A percentile compares a stretch with the other conserved stretches of the same genome.
These are phyloP conservation scores for Lutraria lutraria DNA, from an alignment of 2,888 invertebrate species.

Conservation along the genomic window DNA sequence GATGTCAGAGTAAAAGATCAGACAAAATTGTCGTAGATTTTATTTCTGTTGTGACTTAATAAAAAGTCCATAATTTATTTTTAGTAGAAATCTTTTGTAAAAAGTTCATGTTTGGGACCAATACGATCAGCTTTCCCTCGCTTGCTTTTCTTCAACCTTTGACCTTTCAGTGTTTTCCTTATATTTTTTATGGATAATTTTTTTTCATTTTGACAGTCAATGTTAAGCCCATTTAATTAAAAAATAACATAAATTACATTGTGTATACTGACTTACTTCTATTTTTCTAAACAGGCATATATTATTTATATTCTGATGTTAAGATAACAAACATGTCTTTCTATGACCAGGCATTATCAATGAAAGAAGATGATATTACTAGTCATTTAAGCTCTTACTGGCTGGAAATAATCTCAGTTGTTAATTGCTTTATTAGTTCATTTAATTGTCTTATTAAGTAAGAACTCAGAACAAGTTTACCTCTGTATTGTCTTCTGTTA, in stretches of 20 bases:
- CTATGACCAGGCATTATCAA: not conserved
- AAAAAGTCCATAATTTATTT: conserved; percentile 2
- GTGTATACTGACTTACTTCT: not conserved
- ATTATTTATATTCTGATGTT: not conserved
- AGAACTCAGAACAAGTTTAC: not conserved
- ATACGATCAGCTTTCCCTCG: not conserved
- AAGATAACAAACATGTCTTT: not conserved
- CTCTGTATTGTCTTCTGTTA: not conserved
- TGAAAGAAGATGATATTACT: not conserved
- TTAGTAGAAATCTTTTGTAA: conserved; percentile 8
- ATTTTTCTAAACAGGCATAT: not conserved
- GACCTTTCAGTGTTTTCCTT: not conserved
- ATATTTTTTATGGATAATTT: not conserved
- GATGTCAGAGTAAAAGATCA: not conserved
- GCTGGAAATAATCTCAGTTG: not conserved
- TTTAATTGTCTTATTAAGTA: not conserved
- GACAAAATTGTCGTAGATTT: not conserved
- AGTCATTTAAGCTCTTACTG: not conserved
- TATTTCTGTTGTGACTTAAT: not conserved
- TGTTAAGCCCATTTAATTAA: not conserved
- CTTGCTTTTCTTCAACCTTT: not conserved
- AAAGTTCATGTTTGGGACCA: not conserved
- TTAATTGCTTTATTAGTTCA: not conserved
- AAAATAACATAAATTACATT: not conserved
- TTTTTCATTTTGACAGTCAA: not conserved